Conservation (phyloP, 2,888 invertebrate genomes). For the Plutella xylostella region DNA sequence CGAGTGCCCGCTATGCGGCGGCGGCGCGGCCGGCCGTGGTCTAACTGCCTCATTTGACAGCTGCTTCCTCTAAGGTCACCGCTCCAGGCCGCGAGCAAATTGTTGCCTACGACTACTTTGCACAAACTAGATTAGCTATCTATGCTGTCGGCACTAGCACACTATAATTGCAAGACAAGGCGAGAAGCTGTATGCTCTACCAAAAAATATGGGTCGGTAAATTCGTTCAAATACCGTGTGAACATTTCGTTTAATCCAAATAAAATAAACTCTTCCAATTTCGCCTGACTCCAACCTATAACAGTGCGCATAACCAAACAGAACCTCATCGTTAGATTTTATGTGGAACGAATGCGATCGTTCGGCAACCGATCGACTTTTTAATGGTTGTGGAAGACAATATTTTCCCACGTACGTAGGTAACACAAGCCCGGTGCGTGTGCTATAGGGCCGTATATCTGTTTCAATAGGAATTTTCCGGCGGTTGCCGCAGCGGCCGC, state of each 20-base stretch:
- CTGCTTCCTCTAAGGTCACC: conserved; percentile 22
- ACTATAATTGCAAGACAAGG: no score
- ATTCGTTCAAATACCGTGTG: no score
- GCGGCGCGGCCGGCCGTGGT: conserved; percentile 28
- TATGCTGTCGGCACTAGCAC: no score
- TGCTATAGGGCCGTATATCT: not conserved
- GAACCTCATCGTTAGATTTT: no score
- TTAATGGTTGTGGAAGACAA: not conserved
- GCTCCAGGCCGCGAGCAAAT: not conserved
- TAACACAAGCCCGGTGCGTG: not conserved
- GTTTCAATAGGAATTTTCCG: not conserved
- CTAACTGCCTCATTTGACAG: conserved; percentile 20
- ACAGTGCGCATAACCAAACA: no score
- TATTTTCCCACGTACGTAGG: not conserved
- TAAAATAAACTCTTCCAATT: no score
- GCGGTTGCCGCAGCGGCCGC: conserved; percentile 9
- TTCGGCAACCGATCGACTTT: not conserved
- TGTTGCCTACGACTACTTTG: no score
- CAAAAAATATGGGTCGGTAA: no score
- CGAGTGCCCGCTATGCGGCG: conserved; percentile 17
- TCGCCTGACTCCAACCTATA: no score
- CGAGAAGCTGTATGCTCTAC: no score
- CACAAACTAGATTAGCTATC: no score
- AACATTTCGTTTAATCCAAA: no score
- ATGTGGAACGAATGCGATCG: not conserved